Base-by-base conservation (phyloP, 2,888 invertebrate species). In the Frankliniella fusca region DNA sequence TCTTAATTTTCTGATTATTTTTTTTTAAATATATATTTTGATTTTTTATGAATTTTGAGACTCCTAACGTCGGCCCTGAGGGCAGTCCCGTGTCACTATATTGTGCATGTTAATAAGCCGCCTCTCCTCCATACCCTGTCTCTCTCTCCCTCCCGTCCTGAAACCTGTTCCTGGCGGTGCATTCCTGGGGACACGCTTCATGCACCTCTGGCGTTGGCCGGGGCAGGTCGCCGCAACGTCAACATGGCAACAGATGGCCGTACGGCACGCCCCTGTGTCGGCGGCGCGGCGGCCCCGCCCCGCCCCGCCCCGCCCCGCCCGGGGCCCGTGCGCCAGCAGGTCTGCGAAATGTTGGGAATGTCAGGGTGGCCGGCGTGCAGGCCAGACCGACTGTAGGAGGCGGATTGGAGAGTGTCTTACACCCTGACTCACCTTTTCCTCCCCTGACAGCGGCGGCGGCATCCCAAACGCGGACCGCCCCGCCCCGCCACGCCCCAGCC, bases 291-390 rank as follows among this genome's bases (percentile, higher is more conserved):
- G n/a, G n/a, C 38, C 38, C 38, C 38, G 38, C 54, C 18, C 2
- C 54, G 8, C 3, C 3, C 18, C n/a, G n/a, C 38, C 38, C 38
- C 38, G 38, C 54, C 18, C 2, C 54, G 8, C 3, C 3, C 18
- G 3, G 15, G 54, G 5, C 20, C 54, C 54, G 54, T 20, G 18
- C 54, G 70, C 70, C 70, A 27, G 70, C 70, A 76, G 70, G 70
- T 76, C 70, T 76, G 70, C 70, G 70, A 76, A 76, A 23, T 76
- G 70, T 27, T 76, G 7, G 70, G 70, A 76, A 76, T 76, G 70
- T 76, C 70, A 61, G 61, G 61, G 15, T 15, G 54, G 54, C 54
- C 54, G 54, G 54, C 18, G 54, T n/a, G 20, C 20, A 1, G 61
- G 61, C 0, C 20, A n/a, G 61, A 18, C 11, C 18, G 61, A 10